phyloP scores from a whole-genome alignment of 2,888 invertebrate genomes.

The Eupithecia vulgata region DNA sequence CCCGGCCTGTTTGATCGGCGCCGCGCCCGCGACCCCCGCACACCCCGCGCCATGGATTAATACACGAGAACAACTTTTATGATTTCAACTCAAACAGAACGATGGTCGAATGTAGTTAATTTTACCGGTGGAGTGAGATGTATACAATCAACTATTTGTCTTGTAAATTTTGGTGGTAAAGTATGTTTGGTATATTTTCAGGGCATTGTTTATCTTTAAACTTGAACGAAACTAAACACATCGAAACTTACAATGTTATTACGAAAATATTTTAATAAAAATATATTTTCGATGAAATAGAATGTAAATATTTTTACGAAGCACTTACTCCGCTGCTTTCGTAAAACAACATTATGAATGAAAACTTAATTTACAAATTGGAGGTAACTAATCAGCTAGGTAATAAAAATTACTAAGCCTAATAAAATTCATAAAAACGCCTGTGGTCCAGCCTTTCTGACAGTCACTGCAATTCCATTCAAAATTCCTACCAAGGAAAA shows the following conservation, averaged over 20 bases:
- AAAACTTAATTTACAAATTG: background rate
- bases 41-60: constrained; percentile 73
- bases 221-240: background rate
- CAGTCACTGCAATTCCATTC: background rate
- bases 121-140: constrained; percentile 51
- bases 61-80: constrained; percentile 83
- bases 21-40: constrained; percentile 63
- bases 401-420: background rate
- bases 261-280: too few relatives aligned
- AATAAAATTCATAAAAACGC: background rate
- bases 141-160: constrained; percentile 37
- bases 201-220: background rate
- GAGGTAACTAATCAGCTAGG: background rate
- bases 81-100: constrained; percentile 81
- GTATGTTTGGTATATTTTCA: background rate
- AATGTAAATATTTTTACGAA: too few relatives aligned
- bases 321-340: background rate
- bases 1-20: constrained; percentile 83
- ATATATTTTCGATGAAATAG: too few relatives aligned
- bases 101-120: constrained; percentile 61
- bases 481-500: background rate
- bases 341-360: background rate
- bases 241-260: background rate
- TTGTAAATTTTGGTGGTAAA: background rate
- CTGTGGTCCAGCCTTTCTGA: background rate